These are phyloP conservation scores for Etheostoma nigrum DNA, from an alignment of 2,797 vertebrate species.

Conservation along the genomic window DNA sequence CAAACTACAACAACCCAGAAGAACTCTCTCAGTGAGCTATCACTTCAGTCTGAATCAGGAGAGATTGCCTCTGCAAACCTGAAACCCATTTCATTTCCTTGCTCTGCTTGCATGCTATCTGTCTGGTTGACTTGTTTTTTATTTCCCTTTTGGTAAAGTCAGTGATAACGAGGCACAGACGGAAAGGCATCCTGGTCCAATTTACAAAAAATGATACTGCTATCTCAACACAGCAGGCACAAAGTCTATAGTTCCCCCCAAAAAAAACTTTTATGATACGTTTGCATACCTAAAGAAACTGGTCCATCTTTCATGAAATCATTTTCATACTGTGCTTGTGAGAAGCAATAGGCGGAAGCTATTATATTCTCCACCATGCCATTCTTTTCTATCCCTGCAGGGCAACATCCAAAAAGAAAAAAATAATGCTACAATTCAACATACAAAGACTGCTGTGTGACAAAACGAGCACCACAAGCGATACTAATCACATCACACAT, in stretches of 20 bases:
- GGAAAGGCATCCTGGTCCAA: slow-evolving; percentile 17
- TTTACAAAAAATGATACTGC: slow-evolving; percentile 9
- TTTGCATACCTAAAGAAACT: slow-evolving; percentile 12
- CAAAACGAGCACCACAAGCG: slow-evolving; percentile 31
- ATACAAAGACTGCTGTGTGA: slow-evolving; percentile 29
- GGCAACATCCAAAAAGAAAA: background rate
- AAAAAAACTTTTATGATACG: slow-evolving; percentile 17
- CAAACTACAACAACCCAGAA: background rate
- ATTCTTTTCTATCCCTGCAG: slow-evolving; percentile 20
- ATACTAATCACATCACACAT: slow-evolving; percentile 39
- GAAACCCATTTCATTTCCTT: slow-evolving; percentile 56
- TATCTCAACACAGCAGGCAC: background rate
- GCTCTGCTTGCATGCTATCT: slow-evolving; percentile 38
- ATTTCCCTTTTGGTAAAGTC: slow-evolving; percentile 48
- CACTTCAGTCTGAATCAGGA: slow-evolving; percentile 40
- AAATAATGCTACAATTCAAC: slow-evolving; percentile 4
- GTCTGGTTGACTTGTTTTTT: slow-evolving; percentile 51
- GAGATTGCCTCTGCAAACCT: slow-evolving; percentile 49
- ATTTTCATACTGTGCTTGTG: slow-evolving; percentile 30
- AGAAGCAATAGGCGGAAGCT: slow-evolving; percentile 24
- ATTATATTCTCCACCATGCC: slow-evolving; percentile 28
- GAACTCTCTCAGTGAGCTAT: slow-evolving; percentile 43
- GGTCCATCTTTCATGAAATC: slow-evolving; percentile 20
- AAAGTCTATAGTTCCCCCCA: background rate
- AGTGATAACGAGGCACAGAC: slow-evolving; percentile 22